Base-by-base conservation (phyloP, 2,797 vertebrate genomes). In the Phalloptychus januarius region DNA sequence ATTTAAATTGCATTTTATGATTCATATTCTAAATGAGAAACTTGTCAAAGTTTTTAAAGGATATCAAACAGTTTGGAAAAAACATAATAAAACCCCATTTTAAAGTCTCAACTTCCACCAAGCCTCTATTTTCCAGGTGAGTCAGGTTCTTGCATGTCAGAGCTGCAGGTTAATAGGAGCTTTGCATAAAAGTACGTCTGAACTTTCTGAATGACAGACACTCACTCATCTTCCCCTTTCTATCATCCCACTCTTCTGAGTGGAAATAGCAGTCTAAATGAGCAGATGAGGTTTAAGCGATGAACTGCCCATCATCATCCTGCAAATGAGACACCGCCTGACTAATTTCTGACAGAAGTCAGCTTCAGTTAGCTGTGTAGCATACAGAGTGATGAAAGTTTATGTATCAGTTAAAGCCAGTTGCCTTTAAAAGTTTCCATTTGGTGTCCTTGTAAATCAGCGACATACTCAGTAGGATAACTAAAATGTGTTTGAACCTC, bases 251-350 rank as follows among this genome's bases (percentile, higher is more conserved):
- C 77, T 80, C 42, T 72, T 77, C 74, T 36, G 77, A 83, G 77
- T 56, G 82, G 80, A 82, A 85, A 83, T 63, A 71, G 77, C 48
- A 36, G 70, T 42, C 69, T 40, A 75, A 82, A 78, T 86, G 84
- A 80, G 80, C 71, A 77, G 71, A 13, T 44, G 77, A 71, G 74
- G 72, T 78, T 58, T 79, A 77, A 42, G 72, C 71, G 1, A 85
- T 85, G 80, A 83, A 83, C 73, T 83, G 58, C 58, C 71, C 78
- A 83, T 89, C 83, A 83, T 63, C 25, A 0, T 76, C 45, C 77
- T 58, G 42, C 72, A 80, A 80, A 88, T 78, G 69, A 85, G 48
- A 78, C 65, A 0, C 67, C 48, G 72, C 50, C 81, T 80, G 80
- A 78, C 50, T 79, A 75, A 85, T 81, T 56, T 71, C 63, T 79